Percentiles rank a stretch among this genome's conserved stretches.
Evolutionary conservation across 2,113 vertebrate species (phyloP).

Genomic region (Psophia crepitans): DNA sequence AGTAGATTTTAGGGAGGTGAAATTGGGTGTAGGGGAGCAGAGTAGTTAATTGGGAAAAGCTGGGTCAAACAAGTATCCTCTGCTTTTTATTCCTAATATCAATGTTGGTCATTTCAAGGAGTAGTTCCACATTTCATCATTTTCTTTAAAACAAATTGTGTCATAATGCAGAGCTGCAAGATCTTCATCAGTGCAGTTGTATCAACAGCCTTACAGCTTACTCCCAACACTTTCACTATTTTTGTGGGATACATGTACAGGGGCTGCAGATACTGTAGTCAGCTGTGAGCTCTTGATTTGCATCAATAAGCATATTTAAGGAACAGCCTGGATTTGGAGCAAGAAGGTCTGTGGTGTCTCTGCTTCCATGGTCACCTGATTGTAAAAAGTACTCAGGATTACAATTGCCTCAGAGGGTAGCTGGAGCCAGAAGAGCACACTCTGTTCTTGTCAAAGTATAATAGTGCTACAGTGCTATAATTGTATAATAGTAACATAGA

Average conservation of each 20-base stretch:
- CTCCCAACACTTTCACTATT: background rate
- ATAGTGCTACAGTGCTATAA: background rate
- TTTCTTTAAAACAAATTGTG: background rate
- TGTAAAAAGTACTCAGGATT: background rate
- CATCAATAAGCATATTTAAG: background rate
- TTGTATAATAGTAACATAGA: background rate
- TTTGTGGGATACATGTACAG: background rate
- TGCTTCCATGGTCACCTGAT: background rate
- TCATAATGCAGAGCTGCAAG: background rate
- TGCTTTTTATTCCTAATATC: background rate
- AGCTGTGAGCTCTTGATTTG: background rate
- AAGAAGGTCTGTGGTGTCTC: background rate
- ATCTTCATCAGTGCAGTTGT: background rate
- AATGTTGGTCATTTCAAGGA: background rate
- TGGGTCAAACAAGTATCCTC: background rate
- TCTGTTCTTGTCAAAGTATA: background rate
- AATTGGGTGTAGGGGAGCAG: background rate
- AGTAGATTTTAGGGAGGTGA: background rate
- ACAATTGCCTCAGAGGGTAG: background rate
- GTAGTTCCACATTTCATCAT: background rate
- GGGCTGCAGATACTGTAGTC: background rate
- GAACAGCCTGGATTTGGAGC: background rate
- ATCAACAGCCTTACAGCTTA: background rate
- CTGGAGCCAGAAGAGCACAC: background rate
- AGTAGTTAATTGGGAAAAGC: background rate